Percentiles rank a stretch among this genome's conserved stretches.
Evolutionary conservation across 92 coral and sea anemone genomes (phyloP).

Genomic region (Ricordea florida): DNA sequence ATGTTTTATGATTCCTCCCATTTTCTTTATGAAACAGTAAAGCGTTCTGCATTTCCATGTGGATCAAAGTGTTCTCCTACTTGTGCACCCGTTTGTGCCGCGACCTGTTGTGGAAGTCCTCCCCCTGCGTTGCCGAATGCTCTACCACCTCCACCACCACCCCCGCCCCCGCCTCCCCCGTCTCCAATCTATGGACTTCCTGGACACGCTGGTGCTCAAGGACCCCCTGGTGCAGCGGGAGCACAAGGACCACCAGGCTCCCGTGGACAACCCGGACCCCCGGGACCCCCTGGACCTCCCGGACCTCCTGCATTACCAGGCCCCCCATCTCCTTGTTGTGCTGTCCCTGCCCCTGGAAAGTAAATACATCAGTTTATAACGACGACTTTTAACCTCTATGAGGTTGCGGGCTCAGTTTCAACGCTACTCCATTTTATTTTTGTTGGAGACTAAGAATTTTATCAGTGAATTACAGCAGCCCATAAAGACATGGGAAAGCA

Average conservation of each 20-base stretch:
- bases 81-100: conserved; percentile 59
- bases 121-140: conserved; percentile 39
- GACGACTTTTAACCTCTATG: background rate
- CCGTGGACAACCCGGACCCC: conserved; percentile 60
- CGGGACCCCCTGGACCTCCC: conserved; percentile 64
- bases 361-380: conserved; percentile 4
- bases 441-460: too few relatives aligned
- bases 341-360: conserved; percentile 42
- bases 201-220: conserved; percentile 58
- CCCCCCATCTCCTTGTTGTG: conserved; percentile 41
- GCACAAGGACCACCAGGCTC: conserved; percentile 56
- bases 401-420: too few relatives aligned
- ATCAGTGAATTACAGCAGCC: too few relatives aligned
- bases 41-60: conserved; percentile 74
- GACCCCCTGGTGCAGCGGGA: conserved; percentile 53
- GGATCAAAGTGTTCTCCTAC: conserved; percentile 38
- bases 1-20: too few relatives aligned
- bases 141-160: conserved; percentile 4
- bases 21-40: background rate
- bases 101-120: conserved; percentile 34
- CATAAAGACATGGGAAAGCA: too few relatives aligned
- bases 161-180: conserved; percentile 3
- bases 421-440: too few relatives aligned
- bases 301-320: conserved; percentile 59
- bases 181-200: conserved; percentile 21